Evolutionary conservation across 53 echinoderm and acorn worm species (phyloP), one percentile per base, ranked within the genome.

Genomic region (Hippasteria phrygiana): DNA sequence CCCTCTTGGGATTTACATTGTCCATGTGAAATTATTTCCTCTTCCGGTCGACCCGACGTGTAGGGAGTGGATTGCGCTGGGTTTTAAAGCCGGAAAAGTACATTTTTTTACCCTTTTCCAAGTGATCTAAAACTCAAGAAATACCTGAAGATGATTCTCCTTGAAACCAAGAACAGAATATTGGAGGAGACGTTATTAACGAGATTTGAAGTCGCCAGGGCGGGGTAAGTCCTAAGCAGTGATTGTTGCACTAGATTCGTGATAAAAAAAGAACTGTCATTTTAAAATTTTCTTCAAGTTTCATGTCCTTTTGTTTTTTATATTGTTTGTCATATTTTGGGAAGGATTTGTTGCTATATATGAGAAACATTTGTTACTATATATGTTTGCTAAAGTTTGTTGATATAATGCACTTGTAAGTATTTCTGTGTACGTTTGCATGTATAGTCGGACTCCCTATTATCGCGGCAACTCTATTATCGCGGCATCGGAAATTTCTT

Each of bases 141-240:
- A 71, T 31, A 70, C 9, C 71, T 71, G 48, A 96, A 95, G 73
- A 96, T 96, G 96, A 96, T 96, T 70, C 70, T 96, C n/a, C 86
- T 96, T 46, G 96, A 96, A 87, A 96, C 95, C 39, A 95, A 96
- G 73, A 96, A 96, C 84, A 96, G 77, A 67, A 94, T 96, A 47
- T 83, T 96, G 26, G 96, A 95, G 88, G 96, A 96, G 65, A 94
- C 96, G 12, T 83, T 96, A 22, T 67, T 88, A 0, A 77, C 77
- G 18, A 96, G 91, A 74, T 96, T 96, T 66, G 93, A 94, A 77
- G 71, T 38, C 64, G 96, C 91, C 3, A 77, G 83, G 33, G 84
- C 90, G 34, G 96, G 96, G 96, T 95, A 48, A 95, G 96, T 94
- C 43, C 11, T 37, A 7, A 14, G 2, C 9, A 64, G 28, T n/a